These are phyloP conservation scores for Synaphobranchus kaupii DNA, from an alignment of 2,797 vertebrate genomes.

Conservation along the genomic window DNA sequence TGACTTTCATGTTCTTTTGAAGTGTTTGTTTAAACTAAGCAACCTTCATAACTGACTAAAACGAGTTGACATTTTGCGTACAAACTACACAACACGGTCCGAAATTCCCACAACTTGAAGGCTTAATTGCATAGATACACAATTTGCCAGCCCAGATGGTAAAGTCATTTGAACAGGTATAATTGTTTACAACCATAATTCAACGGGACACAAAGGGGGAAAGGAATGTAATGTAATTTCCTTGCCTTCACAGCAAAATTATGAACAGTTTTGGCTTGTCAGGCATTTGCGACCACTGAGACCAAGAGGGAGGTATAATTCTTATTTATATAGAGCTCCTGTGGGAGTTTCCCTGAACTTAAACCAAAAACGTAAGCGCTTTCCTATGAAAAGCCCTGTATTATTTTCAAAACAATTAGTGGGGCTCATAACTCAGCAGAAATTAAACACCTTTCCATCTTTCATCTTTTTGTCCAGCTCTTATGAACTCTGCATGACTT, in stretches of 20 bases:
- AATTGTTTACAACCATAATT: constrained; percentile 86
- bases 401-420: constrained; percentile 69
- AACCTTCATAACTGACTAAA: constrained; percentile 57
- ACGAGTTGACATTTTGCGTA: constrained; percentile 64
- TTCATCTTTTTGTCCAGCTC: constrained; percentile 51
- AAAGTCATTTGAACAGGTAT: constrained; percentile 84
- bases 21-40: constrained; percentile 51
- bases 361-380: constrained; percentile 82
- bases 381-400: constrained; percentile 77
- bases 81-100: constrained; percentile 59
- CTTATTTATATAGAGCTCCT: constrained; percentile 86
- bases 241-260: constrained; percentile 88
- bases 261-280: constrained; percentile 84
- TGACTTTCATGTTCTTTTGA: constrained; percentile 53
- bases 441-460: constrained; percentile 62
- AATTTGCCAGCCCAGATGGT: constrained; percentile 80
- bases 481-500: constrained; percentile 41
- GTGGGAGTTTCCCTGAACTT: constrained; percentile 75
- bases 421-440: constrained; percentile 60
- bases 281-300: constrained; percentile 80
- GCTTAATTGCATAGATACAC: constrained; percentile 82
- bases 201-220: constrained; percentile 85
- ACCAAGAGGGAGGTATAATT: constrained; percentile 83
- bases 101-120: constrained; percentile 71
- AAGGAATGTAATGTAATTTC: constrained; percentile 90